phyloP scores from a whole-genome alignment of 2,888 invertebrate species.

The Amiota minor region DNA sequence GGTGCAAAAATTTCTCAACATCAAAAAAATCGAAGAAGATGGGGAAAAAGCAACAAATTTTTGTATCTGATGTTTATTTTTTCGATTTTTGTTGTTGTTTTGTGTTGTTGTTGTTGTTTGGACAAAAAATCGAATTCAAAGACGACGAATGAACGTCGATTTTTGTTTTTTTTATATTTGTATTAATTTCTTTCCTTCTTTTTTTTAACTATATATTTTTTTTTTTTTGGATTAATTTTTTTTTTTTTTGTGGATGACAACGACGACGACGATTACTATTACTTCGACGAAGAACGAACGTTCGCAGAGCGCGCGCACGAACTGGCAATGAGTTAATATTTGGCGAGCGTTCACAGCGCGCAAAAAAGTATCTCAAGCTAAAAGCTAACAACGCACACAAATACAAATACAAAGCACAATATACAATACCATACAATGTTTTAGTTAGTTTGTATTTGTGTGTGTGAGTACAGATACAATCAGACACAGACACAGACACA shows the following conservation, averaged over 20 bases:
- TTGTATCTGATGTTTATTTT: constrained; percentile 7
- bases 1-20: constrained; percentile 9
- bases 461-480: background rate
- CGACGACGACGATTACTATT: background rate
- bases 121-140: constrained; percentile 13
- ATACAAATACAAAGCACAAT: constrained; percentile 31
- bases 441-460: no score
- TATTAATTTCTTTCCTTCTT: no score
- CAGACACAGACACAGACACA: constrained; percentile 36
- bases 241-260: background rate
- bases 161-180: no score
- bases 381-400: constrained; percentile 6
- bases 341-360: constrained; percentile 8
- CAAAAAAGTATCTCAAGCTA: constrained; percentile 36
- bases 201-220: no score
- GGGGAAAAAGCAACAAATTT: background rate
- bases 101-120: background rate
- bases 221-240: no score
- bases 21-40: constrained; percentile 11
- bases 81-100: background rate
- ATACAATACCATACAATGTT: no score
- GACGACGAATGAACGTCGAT: constrained; percentile 1
- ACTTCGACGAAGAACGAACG: constrained; percentile 13
- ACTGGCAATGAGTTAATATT: constrained; percentile 2
- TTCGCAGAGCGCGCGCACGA: constrained; percentile 22